A percentile compares a stretch with the other conserved stretches of the same genome.
These are phyloP conservation scores for Athrips mouffetella DNA, from an alignment of 2,888 invertebrate species.

Conservation along the genomic window DNA sequence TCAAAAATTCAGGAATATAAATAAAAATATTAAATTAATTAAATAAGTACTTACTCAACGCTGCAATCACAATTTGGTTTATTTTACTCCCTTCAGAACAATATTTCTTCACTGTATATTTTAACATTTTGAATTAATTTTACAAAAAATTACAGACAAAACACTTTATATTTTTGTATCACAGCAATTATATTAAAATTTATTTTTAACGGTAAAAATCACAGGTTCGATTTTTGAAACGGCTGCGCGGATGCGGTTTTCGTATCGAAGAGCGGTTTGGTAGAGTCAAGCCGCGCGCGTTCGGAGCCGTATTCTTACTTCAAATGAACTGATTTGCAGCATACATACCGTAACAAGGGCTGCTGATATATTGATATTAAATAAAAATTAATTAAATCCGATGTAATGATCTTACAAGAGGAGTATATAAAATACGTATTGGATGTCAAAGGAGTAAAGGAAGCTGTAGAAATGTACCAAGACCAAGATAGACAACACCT, in stretches of 20 bases:
- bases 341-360: background rate
- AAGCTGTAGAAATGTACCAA: no score
- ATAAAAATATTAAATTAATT: constrained; percentile 11
- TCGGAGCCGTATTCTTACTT: constrained; percentile 22
- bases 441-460: no score
- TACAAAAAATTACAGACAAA: constrained; percentile 4
- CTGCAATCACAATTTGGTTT: constrained; percentile 57
- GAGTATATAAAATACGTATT: no score
- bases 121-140: constrained; percentile 52
- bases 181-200: background rate
- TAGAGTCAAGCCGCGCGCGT: background rate
- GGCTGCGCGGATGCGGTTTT: background rate
- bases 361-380: background rate
- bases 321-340: constrained; percentile 26
- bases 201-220: background rate
- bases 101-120: constrained; percentile 68
- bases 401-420: no score
- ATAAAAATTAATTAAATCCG: no score
- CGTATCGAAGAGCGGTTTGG: no score
- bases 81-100: constrained; percentile 67
- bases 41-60: constrained; percentile 59
- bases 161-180: background rate
- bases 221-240: constrained; percentile 4
- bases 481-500: no score
- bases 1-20: no score